Base-by-base conservation (phyloP, 2,888 invertebrate genomes). In the Tetanocera ferruginea region DNA sequence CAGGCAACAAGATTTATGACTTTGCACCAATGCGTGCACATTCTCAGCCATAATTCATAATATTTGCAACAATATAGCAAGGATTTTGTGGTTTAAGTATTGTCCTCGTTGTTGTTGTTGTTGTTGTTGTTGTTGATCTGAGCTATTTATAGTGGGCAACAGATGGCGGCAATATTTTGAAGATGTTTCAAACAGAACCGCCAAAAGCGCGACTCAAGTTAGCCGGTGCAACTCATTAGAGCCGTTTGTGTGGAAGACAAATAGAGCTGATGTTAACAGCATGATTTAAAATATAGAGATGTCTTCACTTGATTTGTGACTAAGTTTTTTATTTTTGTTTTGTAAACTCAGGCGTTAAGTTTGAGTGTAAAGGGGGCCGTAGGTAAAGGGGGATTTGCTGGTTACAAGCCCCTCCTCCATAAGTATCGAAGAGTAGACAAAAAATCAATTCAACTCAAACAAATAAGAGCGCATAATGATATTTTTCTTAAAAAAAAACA, bases 221-320 rank as follows among this genome's bases (percentile, higher is more conserved):
- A 5, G 28, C 28, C 34, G 64, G 62, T 64, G 64, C 34, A 17
- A n/a, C 64, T 64, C 64, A 64, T 64, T 64, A 64, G 64, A 9
- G 25, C 19, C 9, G 64, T 34, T 64, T 64, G 17, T 34, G 14
- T n/a, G 64, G 34, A 28, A 64, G 31, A 64, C 62, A 62, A 62
- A 62, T 62, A 23, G 25, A 28, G 6, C 62, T 28, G 62, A 23
- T 28, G 34, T 3, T 34, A 19, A 14, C n/a, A 31, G 64, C 28
- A 64, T 25, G 28, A 60, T 28, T 31, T 60, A 60, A 60, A 60
- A 60, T 62, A 62, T 31, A 31, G 17, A 28, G 62, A 17, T 31
- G 31, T 62, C 17, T 62, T 31, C 28, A 31, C 9, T 55, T 55
- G n/a, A 23, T 23, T 55, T 55, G 55, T 55, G 23, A 19, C 23